A percentile compares a stretch with the other conserved stretches of the same genome.
These are phyloP conservation scores for Zoanthus solanderi DNA, from an alignment of 92 coral and sea anemone genomes.

Conservation along the genomic window DNA sequence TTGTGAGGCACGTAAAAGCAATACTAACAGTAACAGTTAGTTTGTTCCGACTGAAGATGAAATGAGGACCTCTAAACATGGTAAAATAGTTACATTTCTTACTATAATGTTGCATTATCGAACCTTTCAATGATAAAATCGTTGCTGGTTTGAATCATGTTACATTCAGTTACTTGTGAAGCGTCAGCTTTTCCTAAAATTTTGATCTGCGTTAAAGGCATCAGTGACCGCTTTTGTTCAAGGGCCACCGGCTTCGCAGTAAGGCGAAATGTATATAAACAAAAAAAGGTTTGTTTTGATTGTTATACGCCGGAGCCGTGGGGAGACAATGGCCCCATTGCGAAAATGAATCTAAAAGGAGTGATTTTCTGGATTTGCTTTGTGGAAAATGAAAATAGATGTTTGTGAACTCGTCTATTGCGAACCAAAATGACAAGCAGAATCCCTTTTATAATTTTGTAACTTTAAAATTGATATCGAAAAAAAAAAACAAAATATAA, in stretches of 20 bases:
- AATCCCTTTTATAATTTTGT: background rate
- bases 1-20: too few relatives aligned
- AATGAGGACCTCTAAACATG: background rate
- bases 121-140: too few relatives aligned
- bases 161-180: background rate
- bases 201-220: background rate
- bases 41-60: background rate
- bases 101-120: too few relatives aligned
- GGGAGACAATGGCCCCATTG: too few relatives aligned
- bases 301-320: background rate
- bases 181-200: background rate
- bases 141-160: too few relatives aligned
- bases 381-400: too few relatives aligned
- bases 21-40: background rate
- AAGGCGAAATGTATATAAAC: constrained; percentile 2
- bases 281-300: background rate
- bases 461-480: background rate
- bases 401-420: background rate
- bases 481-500: background rate
- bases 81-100: too few relatives aligned
- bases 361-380: too few relatives aligned
- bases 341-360: too few relatives aligned
- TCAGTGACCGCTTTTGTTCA: constrained; percentile 1
- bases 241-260: constrained; percentile 9
- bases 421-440: background rate